A percentile compares a stretch with the other conserved stretches of the same genome.
phyloP scores from a whole-genome alignment of 2,888 invertebrate species.

The Aradus depressus region DNA sequence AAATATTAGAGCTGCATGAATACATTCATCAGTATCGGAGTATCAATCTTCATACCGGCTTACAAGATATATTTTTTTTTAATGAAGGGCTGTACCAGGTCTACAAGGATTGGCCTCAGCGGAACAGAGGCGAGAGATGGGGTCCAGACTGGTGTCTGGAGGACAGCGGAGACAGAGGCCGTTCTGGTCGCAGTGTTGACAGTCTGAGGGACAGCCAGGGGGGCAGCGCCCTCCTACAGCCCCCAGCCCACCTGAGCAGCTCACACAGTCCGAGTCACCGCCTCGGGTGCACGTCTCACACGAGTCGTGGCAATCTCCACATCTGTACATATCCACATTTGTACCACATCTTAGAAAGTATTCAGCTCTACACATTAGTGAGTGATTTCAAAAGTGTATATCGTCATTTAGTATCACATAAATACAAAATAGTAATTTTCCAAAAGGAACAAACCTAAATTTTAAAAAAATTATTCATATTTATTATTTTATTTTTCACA shows the following conservation, averaged over 20 bases:
- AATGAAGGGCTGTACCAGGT: too few species aligned
- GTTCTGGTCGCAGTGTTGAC: constrained; percentile 15
- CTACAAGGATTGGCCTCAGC: constrained; percentile 18
- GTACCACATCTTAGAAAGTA: background rate
- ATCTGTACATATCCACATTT: constrained; percentile 39
- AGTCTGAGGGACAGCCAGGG: constrained; percentile 11
- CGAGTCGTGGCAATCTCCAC: constrained; percentile 63
- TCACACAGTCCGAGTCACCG: constrained; percentile 65
- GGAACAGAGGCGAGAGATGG: constrained; percentile 16
- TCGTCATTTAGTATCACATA: background rate
- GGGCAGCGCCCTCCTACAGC: constrained; percentile 23
- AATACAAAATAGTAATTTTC: background rate
- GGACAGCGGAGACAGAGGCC: constrained; percentile 19
- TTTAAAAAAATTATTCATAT: too few species aligned
- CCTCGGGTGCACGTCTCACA: constrained; percentile 74
- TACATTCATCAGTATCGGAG: too few species aligned
- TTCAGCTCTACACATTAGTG: too few species aligned
- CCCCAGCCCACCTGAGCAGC: constrained; percentile 52
- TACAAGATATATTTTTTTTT: too few species aligned
- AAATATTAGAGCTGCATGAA: too few species aligned
- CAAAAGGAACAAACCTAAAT: constrained; percentile 10
- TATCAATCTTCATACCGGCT: too few species aligned
- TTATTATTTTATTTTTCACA: too few species aligned
- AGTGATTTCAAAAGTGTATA: background rate
- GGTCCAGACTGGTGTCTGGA: constrained; percentile 13